Conservation (phyloP, 2,797 vertebrate species). For the Australoheros facetus region DNA sequence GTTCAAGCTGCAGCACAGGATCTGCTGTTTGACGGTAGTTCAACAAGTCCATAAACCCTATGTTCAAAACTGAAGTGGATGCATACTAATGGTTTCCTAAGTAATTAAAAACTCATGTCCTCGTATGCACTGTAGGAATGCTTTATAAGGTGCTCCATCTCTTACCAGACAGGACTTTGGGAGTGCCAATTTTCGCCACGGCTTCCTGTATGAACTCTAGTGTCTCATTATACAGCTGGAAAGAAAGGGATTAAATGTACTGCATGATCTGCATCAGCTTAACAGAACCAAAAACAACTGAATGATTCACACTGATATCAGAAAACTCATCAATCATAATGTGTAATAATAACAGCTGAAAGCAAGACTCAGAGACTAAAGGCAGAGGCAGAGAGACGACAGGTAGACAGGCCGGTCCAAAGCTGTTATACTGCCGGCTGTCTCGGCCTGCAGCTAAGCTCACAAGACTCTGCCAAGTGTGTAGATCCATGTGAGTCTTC, state of each 20-base stretch:
- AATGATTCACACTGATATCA: not conserved
- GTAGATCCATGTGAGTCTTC: no score
- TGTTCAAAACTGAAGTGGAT: no score
- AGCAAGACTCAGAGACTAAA: no score
- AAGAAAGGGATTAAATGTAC: not conserved
- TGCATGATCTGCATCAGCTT: not conserved
- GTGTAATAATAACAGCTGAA: no score
- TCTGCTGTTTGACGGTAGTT: not conserved
- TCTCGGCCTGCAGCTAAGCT: no score
- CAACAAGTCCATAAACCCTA: no score
- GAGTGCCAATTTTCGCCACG: slow-evolving; percentile 78
- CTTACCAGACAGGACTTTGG: slow-evolving; percentile 84
- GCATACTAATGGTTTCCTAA: no score
- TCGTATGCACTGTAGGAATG: not conserved
- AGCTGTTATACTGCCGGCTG: no score
- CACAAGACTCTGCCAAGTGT: no score
- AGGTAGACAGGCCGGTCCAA: no score
- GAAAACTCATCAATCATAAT: not conserved
- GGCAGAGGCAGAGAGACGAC: no score
- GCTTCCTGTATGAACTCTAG: slow-evolving; percentile 75
- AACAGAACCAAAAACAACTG: not conserved
- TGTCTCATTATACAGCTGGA: slow-evolving; percentile 58
- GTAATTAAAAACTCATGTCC: accelerated
- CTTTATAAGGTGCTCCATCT: not conserved
- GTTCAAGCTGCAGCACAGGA: not conserved